These are phyloP conservation scores for Aphodius granarius DNA, from an alignment of 2,888 invertebrate genomes.

Conservation along the genomic window DNA sequence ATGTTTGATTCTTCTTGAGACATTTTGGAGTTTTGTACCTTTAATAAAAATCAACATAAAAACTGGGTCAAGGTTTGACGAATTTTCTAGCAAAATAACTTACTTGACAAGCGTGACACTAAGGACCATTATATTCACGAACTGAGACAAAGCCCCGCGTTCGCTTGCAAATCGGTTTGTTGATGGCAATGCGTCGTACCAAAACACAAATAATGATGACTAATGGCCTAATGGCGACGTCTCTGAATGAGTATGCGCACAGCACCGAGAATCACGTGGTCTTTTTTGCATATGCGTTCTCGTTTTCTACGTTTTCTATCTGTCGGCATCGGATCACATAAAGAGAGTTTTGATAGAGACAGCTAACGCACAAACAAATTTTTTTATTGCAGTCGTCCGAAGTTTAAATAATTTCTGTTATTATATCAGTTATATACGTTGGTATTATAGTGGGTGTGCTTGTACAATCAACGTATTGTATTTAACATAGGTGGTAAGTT, in stretches of 20 bases:
- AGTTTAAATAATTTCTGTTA: no score
- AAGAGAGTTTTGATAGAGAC: no score
- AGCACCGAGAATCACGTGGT: background rate
- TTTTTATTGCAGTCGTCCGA: no score
- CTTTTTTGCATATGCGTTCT: background rate
- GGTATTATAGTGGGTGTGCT: no score
- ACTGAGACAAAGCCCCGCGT: background rate
- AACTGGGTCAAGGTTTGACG: slow-evolving; percentile 26
- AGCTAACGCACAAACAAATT: no score
- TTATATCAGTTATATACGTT: no score
- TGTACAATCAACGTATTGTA: no score
- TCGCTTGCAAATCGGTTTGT: background rate
- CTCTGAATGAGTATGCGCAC: background rate
- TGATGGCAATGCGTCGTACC: background rate
- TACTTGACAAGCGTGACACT: slow-evolving; percentile 22
- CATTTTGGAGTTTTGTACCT: slow-evolving; percentile 40
- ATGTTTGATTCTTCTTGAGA: slow-evolving; percentile 50
- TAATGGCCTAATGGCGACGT: slow-evolving; percentile 22
- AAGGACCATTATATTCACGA: background rate
- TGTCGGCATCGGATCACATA: no score
- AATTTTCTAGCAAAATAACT: slow-evolving; percentile 12
- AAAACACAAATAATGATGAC: slow-evolving; percentile 31
- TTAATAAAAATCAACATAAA: slow-evolving; percentile 11
- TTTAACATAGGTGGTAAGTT: no score
- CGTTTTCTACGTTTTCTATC: no score